These are phyloP conservation scores for Aspidiotus destructor DNA, from an alignment of 2,888 invertebrate species.

Conservation along the genomic window DNA sequence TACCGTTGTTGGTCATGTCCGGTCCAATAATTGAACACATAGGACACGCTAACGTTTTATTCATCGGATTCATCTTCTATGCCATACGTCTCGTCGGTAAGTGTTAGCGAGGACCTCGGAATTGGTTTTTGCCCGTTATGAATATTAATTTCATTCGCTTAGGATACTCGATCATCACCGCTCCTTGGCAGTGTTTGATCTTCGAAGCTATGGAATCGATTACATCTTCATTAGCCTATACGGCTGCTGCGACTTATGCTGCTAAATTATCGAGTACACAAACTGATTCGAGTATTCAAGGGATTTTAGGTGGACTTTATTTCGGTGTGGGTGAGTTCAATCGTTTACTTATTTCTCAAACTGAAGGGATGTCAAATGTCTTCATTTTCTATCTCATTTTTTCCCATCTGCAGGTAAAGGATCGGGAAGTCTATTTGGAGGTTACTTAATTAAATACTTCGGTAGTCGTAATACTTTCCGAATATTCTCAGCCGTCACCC, in stretches of 20 bases:
- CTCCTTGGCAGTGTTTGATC: slow-evolving; percentile 63
- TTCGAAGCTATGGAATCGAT: slow-evolving; percentile 70
- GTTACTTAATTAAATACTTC: slow-evolving; percentile 61
- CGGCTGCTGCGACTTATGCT: slow-evolving; percentile 67
- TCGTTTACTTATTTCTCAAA: background rate
- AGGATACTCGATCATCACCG: slow-evolving; percentile 66
- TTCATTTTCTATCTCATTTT: slow-evolving; percentile 1
- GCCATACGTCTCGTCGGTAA: slow-evolving; percentile 60
- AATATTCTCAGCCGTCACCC: slow-evolving; percentile 55
- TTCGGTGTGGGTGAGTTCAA: slow-evolving; percentile 59
- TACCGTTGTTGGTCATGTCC: slow-evolving; percentile 64
- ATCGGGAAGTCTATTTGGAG: slow-evolving; percentile 63
- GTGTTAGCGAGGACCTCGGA: slow-evolving; percentile 34
- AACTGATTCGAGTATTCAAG: slow-evolving; percentile 67
- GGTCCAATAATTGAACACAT: slow-evolving; percentile 62
- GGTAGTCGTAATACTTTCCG: slow-evolving; percentile 64
- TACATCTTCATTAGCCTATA: slow-evolving; percentile 63
- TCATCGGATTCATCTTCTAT: slow-evolving; percentile 67
- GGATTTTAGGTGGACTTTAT: slow-evolving; percentile 66
- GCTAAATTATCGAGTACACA: slow-evolving; percentile 61
- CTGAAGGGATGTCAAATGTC: background rate
- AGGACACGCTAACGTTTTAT: slow-evolving; percentile 67
- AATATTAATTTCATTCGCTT: slow-evolving; percentile 33
- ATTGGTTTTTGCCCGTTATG: background rate
- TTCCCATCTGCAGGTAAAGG: slow-evolving; percentile 53